Evolutionary conservation across 2,888 invertebrate species (phyloP).

Genomic region (Matsumyia berberina): DNA sequence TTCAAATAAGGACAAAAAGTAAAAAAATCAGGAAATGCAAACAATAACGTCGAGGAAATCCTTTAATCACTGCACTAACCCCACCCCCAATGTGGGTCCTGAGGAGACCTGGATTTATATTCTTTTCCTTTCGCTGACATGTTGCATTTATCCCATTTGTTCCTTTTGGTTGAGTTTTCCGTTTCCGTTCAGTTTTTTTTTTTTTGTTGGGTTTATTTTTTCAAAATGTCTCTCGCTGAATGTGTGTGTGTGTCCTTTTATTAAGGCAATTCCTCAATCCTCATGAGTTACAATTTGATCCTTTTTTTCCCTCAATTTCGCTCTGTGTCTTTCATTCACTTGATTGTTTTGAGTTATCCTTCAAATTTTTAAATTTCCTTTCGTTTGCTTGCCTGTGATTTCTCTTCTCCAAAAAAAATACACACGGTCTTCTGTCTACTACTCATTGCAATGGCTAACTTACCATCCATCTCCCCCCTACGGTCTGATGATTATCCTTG

Average conservation of each 20-base stretch:
- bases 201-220: slow-evolving; percentile 11
- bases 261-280: slow-evolving; percentile 16
- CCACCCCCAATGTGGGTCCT: slow-evolving; percentile 5
- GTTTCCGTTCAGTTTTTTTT: slow-evolving; percentile 26
- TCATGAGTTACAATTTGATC: slow-evolving; percentile 5
- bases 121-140: slow-evolving; percentile 50
- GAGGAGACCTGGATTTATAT: slow-evolving; percentile 50
- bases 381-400: slow-evolving; percentile 47
- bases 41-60: slow-evolving; percentile 39
- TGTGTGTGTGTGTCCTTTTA: slow-evolving; percentile 43
- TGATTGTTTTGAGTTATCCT: slow-evolving; percentile 33
- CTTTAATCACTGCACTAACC: slow-evolving; percentile 36
- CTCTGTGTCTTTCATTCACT: neutral
- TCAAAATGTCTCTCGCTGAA: slow-evolving; percentile 23
- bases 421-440: slow-evolving; percentile 18
- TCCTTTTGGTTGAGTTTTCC: slow-evolving; percentile 29
- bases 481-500: slow-evolving; percentile 50
- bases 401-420: slow-evolving; percentile 14
- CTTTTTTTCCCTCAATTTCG: too few species aligned
- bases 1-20: slow-evolving; percentile 10
- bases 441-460: slow-evolving; percentile 26
- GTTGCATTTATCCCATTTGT: slow-evolving; percentile 57
- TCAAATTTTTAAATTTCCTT: slow-evolving; percentile 1
- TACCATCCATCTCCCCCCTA: neutral
- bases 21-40: slow-evolving; percentile 39